These are phyloP conservation scores for Myrmecobius fasciatus DNA, from an alignment of 2,113 vertebrate species.

Conservation along the genomic window DNA sequence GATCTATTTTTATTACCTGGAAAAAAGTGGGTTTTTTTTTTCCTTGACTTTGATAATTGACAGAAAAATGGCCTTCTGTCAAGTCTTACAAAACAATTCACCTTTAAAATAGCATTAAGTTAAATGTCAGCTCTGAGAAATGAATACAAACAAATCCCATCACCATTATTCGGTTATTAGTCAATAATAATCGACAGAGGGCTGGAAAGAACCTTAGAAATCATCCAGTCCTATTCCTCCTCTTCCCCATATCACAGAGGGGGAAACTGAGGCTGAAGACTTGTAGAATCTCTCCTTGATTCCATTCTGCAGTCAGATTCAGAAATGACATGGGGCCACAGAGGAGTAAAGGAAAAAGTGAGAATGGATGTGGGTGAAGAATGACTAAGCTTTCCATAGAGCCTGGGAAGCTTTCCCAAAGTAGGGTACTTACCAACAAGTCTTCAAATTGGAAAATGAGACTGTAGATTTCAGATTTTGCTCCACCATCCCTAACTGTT, in stretches of 20 bases:
- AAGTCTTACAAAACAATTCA: background rate
- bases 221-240: background rate
- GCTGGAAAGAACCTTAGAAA: background rate
- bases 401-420: background rate
- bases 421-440: background rate
- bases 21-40: background rate
- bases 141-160: background rate
- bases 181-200: background rate
- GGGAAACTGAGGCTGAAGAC: background rate
- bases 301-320: background rate
- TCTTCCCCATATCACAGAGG: background rate
- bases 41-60: background rate
- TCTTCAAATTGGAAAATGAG: background rate
- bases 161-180: background rate
- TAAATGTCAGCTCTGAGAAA: background rate
- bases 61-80: background rate
- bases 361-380: background rate
- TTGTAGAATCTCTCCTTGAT: background rate
- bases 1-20: background rate
- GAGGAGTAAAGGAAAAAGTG: background rate
- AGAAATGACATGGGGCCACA: background rate
- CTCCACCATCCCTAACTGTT: background rate
- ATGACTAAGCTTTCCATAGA: background rate
- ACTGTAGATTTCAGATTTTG: background rate
- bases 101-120: background rate